Conservation (phyloP, 23 tunicate genomes). For the Styela clava region DNA sequence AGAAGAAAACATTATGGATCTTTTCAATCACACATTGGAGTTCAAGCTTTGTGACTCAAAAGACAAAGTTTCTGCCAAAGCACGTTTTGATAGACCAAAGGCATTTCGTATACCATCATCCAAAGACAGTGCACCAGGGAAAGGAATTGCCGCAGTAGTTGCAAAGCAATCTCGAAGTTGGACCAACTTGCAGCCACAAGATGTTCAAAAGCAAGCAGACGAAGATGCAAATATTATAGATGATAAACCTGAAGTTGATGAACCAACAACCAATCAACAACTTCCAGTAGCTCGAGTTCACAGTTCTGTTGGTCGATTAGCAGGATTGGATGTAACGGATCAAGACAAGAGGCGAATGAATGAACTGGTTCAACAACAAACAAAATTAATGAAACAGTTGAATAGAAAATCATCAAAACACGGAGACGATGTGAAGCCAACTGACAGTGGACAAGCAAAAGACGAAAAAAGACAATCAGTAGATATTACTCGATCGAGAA, state of each 20-base stretch:
- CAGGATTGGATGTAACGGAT: constrained; percentile 69
- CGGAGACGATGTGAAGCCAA: not conserved
- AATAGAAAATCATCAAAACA: not conserved
- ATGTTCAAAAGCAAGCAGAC: constrained; percentile 13
- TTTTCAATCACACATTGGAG: constrained; percentile 56
- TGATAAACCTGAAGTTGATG: constrained; percentile 12
- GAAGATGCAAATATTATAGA: not conserved
- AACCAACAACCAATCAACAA: not conserved
- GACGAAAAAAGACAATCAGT: not conserved
- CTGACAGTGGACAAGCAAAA: not conserved
- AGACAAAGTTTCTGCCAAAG: constrained; percentile 83
- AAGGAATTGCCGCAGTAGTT: constrained; percentile 71
- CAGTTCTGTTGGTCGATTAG: constrained; percentile 58
- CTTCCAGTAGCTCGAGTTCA: constrained; percentile 14
- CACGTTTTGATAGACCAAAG: constrained; percentile 74
- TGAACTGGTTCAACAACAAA: constrained; percentile 57
- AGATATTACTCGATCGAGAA: not conserved
- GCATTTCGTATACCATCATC: constrained; percentile 80
- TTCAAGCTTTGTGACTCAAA: constrained; percentile 71
- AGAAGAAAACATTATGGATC: constrained; percentile 39
- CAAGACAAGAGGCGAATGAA: constrained; percentile 71
- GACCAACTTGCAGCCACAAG: constrained; percentile 57
- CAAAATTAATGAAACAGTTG: not conserved
- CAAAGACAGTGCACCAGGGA: constrained; percentile 53
- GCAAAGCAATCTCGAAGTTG: constrained; percentile 68